phyloP scores from a whole-genome alignment of 2,113 vertebrate genomes.

The Paradoxurus hermaphroditus region DNA sequence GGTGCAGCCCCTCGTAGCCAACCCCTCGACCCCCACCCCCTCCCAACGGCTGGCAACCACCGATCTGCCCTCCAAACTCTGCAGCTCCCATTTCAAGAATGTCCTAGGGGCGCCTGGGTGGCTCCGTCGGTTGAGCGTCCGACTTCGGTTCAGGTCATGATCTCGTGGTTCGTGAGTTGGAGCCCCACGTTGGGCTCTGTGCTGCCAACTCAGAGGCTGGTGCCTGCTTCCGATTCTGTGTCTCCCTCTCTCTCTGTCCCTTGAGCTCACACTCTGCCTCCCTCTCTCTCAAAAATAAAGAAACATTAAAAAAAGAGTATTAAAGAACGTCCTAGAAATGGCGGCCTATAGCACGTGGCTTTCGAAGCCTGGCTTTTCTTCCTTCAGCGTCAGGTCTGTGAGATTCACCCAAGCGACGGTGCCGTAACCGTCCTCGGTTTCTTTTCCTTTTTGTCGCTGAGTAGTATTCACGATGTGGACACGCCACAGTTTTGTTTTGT shows the following conservation, averaged over 20 bases:
- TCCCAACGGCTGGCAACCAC: neutral
- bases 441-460: neutral
- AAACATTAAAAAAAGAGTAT: no score
- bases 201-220: no score
- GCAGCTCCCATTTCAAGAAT: neutral
- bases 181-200: no score
- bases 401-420: neutral
- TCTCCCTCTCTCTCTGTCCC: no score
- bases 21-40: neutral
- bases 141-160: no score
- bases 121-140: no score
- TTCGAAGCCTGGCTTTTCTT: neutral
- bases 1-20: neutral
- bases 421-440: accelerated
- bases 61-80: neutral
- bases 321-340: neutral
- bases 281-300: no score
- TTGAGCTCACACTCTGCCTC: no score
- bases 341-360: accelerated
- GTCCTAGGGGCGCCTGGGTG: no score
- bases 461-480: neutral
- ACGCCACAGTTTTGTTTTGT: neutral
- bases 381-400: neutral
- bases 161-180: no score
- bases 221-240: no score